Evolutionary conservation across 2,888 invertebrate genomes (phyloP).

Genomic region (Mylabris sibirica): DNA sequence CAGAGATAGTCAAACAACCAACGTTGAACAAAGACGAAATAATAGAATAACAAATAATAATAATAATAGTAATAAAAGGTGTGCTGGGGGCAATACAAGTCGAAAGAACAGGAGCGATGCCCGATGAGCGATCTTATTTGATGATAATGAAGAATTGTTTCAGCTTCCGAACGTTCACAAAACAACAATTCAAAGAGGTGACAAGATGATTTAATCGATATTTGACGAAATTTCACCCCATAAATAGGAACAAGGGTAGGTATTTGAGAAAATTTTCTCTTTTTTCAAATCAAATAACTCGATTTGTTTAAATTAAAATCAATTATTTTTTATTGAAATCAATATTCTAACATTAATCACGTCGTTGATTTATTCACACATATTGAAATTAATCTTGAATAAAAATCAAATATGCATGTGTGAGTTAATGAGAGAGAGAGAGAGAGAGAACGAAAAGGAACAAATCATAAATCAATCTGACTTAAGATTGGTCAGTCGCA

Average conservation of each 20-base stretch:
- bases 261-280: no score
- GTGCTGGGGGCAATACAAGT: not conserved
- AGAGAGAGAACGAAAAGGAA: not conserved
- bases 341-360: slow-evolving; percentile 11
- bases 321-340: not conserved
- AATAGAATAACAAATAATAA: not conserved
- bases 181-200: not conserved
- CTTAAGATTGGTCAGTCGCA: slow-evolving; percentile 47
- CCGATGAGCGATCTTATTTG: not conserved
- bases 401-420: not conserved
- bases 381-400: not conserved
- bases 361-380: not conserved
- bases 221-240: not conserved
- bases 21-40: not conserved
- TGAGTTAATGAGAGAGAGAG: not conserved
- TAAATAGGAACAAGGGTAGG: no score
- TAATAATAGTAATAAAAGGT: not conserved
- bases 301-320: not conserved
- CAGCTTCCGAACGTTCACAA: not conserved
- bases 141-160: not conserved
- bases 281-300: no score
- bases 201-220: no score
- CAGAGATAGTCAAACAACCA: not conserved
- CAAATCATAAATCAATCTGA: slow-evolving; percentile 37
- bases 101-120: slow-evolving; percentile 2